These are phyloP conservation scores for Danio jaintianensis DNA, from an alignment of 2,797 vertebrate species.

Conservation along the genomic window DNA sequence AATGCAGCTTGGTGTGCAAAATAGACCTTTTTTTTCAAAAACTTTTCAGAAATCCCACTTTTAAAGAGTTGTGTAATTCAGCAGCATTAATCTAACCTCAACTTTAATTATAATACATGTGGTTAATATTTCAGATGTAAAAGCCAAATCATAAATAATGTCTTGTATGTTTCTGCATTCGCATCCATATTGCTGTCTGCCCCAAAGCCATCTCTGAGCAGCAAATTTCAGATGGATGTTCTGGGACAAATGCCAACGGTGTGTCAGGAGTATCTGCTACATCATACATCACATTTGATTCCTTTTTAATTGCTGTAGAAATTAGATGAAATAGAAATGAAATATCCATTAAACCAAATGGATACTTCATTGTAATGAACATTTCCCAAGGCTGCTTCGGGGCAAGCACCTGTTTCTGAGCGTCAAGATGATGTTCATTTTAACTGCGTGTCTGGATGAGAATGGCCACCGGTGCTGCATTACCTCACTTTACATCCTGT, in stretches of 20 bases:
- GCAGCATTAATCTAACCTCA: neutral
- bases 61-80: neutral
- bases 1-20: neutral
- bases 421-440: neutral
- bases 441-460: neutral
- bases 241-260: conserved; percentile 21
- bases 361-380: conserved; percentile 32
- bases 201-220: conserved; percentile 19
- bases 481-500: too few relatives aligned
- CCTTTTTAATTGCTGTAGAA: conserved; percentile 46
- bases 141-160: neutral
- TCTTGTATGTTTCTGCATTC: neutral
- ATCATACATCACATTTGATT: conserved; percentile 25
- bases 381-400: neutral
- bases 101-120: neutral
- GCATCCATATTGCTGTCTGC: neutral
- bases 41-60: neutral
- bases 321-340: conserved; percentile 37
- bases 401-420: conserved; percentile 27
- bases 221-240: conserved; percentile 32
- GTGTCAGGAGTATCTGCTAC: neutral
- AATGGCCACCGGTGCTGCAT: neutral
- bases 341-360: conserved; percentile 38
- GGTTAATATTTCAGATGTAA: neutral
- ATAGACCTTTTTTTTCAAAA: neutral